A percentile compares a stretch with the other conserved stretches of the same genome.
phyloP scores from a whole-genome alignment of 1,140 invertebrate genomes.

The Trichonephila clavipes region DNA sequence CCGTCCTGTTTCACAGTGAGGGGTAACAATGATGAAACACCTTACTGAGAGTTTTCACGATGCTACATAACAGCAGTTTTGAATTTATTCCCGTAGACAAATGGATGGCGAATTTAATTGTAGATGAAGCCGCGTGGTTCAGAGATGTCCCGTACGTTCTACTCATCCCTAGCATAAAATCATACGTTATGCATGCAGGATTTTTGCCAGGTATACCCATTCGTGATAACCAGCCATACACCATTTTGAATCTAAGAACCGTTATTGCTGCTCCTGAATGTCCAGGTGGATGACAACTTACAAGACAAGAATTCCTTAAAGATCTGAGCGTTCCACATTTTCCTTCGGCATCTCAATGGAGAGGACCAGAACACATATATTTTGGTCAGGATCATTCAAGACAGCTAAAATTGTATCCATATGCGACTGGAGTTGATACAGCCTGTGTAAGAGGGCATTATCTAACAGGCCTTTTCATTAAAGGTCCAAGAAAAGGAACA shows the following conservation, averaged over 20 bases:
- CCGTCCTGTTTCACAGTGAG: constrained; percentile 64
- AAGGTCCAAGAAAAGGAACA: constrained; percentile 7
- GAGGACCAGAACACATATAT: constrained; percentile 81
- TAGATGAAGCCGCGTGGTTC: constrained; percentile 79
- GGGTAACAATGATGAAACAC: constrained; percentile 78
- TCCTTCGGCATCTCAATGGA: constrained; percentile 80
- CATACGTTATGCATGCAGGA: constrained; percentile 81
- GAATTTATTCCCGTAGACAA: constrained; percentile 75
- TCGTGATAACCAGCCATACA: constrained; percentile 78
- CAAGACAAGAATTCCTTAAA: constrained; percentile 69
- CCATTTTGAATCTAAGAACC: constrained; percentile 81
- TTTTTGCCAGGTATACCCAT: constrained; percentile 79
- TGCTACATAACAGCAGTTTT: constrained; percentile 76
- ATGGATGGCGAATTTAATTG: constrained; percentile 79
- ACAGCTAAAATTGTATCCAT: constrained; percentile 78
- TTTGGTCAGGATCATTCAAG: constrained; percentile 81
- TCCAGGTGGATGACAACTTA: constrained; percentile 62
- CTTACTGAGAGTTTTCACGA: constrained; percentile 65
- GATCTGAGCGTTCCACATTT: constrained; percentile 75
- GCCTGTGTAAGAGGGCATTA: constrained; percentile 80
- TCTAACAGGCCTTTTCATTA: constrained; percentile 77
- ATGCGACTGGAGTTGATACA: constrained; percentile 81
- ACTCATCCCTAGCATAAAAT: constrained; percentile 79
- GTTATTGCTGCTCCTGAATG: constrained; percentile 76
- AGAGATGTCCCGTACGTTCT: constrained; percentile 80